Conservation (phyloP, 92 coral and sea anemone species). For the Phenganax marumi region DNA sequence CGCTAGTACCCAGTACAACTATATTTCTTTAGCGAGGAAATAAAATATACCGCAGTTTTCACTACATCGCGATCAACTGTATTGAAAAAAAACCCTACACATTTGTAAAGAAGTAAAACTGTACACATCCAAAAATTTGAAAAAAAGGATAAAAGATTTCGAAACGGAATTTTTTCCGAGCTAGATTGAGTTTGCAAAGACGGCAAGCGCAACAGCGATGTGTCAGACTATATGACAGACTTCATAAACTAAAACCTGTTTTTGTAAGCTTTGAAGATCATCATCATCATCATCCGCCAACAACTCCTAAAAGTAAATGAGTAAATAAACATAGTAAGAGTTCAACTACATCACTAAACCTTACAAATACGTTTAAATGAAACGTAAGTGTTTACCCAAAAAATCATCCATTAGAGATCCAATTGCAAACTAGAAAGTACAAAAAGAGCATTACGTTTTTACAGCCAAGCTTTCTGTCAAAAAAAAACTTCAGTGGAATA, state of each 20-base stretch:
- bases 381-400: constrained; percentile 63
- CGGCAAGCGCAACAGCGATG: neutral
- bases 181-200: neutral
- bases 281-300: constrained; percentile 4
- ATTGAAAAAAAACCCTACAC: neutral
- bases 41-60: no score
- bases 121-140: neutral
- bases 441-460: neutral
- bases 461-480: neutral
- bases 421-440: constrained; percentile 81
- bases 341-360: neutral
- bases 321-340: neutral
- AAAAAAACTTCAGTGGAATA: neutral
- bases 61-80: no score
- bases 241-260: neutral
- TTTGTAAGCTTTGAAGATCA: no score
- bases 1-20: neutral
- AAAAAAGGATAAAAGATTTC: neutral
- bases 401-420: constrained; percentile 98
- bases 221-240: neutral
- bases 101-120: neutral
- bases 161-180: neutral
- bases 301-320: constrained; percentile 27
- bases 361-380: neutral
- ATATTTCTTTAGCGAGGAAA: neutral